phyloP scores from a whole-genome alignment of 2,888 invertebrate genomes.

The Tridacna gigas region DNA sequence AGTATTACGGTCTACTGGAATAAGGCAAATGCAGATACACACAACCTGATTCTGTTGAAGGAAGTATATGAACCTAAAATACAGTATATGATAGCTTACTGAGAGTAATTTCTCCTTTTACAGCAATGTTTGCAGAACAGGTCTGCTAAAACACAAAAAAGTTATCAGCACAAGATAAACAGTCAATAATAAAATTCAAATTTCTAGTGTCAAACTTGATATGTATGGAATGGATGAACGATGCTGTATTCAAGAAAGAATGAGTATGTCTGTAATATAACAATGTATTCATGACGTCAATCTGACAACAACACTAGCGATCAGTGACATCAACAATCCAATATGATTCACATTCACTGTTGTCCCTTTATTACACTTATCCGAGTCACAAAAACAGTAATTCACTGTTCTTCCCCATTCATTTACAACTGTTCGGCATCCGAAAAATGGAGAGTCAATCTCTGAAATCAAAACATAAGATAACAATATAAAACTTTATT shows the following conservation, averaged over 20 bases:
- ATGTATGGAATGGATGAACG: background rate
- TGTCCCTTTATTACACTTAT: constrained; percentile 62
- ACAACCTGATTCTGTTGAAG: too few relatives aligned
- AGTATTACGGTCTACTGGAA: too few relatives aligned
- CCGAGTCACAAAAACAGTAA: constrained; percentile 70
- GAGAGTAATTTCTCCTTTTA: background rate
- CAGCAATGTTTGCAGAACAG: background rate
- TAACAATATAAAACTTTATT: too few relatives aligned
- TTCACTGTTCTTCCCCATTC: constrained; percentile 63
- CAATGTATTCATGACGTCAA: background rate
- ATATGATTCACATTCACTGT: constrained; percentile 14
- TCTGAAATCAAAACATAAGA: constrained; percentile 31
- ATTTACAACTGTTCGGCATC: constrained; percentile 62
- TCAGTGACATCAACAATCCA: constrained; percentile 9
- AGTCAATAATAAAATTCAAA: background rate
- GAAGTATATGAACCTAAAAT: too few relatives aligned
- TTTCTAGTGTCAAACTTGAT: background rate
- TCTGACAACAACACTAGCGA: background rate
- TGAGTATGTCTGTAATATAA: background rate
- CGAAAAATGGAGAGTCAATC: constrained; percentile 58
- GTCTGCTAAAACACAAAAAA: background rate
- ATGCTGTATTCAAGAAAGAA: background rate
- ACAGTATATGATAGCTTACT: too few relatives aligned
- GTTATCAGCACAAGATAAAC: background rate
- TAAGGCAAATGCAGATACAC: too few relatives aligned